Conservation (phyloP, 1,140 invertebrate species). For the Meteorus sp. region DNA sequence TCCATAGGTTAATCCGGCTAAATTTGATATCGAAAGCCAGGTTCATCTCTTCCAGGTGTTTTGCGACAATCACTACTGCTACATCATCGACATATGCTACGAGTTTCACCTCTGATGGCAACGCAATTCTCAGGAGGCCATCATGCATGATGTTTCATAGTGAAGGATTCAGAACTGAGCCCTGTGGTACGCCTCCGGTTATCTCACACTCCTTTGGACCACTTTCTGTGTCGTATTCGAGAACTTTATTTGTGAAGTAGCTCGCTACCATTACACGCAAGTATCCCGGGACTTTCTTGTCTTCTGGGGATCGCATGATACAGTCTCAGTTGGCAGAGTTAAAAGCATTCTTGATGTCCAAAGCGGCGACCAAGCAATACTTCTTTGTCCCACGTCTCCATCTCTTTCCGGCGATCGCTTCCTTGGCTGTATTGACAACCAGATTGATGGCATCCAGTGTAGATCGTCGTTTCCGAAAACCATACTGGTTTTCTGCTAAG, state of each 20-base stretch:
- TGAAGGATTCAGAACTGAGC: not conserved
- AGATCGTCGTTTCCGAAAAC: not conserved
- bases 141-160: conserved; percentile 17
- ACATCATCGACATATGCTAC: conserved; percentile 8
- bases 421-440: not conserved
- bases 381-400: not conserved
- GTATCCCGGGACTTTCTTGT: not conserved
- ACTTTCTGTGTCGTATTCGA: conserved; percentile 3
- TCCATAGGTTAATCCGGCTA: not conserved
- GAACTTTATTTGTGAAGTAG: conserved; percentile 7
- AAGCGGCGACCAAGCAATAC: not conserved
- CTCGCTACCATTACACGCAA: not conserved
- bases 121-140: not conserved
- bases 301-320: not conserved
- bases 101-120: not conserved
- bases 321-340: too few species aligned
- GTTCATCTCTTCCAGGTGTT: not conserved
- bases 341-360: too few species aligned
- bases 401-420: not conserved
- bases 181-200: conserved; percentile 13
- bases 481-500: not conserved
- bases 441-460: not conserved
- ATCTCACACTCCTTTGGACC: conserved; percentile 3
- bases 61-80: conserved; percentile 12
- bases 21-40: not conserved